Base-by-base conservation (phyloP, 2,888 invertebrate species). In the Limnephilus lunatus region DNA sequence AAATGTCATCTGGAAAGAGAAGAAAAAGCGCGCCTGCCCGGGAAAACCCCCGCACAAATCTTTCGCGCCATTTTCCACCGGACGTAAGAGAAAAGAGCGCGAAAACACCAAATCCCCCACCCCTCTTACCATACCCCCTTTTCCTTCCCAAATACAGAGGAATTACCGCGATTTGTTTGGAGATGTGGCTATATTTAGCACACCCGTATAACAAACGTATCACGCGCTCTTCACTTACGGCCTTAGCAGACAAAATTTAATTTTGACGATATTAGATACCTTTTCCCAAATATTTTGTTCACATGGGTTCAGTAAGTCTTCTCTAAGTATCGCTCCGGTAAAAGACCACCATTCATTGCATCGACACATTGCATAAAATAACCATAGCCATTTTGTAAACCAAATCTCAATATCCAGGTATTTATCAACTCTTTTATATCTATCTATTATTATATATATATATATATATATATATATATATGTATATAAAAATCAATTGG, bases 1-100 rank as follows among this genome's bases (percentile, higher is more conserved):
- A 86, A 86, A 86, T 86, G 86, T 86, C 86, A 86, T 86, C 86
- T 25, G 14, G 44, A 86, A 48, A 86, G 86, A 86, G 44, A 86
- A 86, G 86, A 86, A 86, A 86, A 85, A 86, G 31, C 12, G 30
- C 53, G 48, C 44, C 86, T 44, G 68, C 68, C 68, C 32, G 31
- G 82, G 82, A 82, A 32, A 82, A 32, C 82, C 31, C 30, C 31
- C 82, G 32, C 82, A 82, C 82, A 82, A 82, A 82, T 82, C 82
- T 82, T 82, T 32, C 32, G 31, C 32, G 82, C 82, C 82, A 32
- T 82, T 82, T 32, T 82, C 82, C 31, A 82, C 30, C 82, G 83
- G 68, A 83, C 44, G 85, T 68, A n/a, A 68, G 68, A 53, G 30
- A 83, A 83, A 80, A 89, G 81, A n/a, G 48, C 44, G 53, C 68